These are phyloP conservation scores for Eremobia ochroleuca DNA, from an alignment of 2,888 invertebrate species.

Conservation along the genomic window DNA sequence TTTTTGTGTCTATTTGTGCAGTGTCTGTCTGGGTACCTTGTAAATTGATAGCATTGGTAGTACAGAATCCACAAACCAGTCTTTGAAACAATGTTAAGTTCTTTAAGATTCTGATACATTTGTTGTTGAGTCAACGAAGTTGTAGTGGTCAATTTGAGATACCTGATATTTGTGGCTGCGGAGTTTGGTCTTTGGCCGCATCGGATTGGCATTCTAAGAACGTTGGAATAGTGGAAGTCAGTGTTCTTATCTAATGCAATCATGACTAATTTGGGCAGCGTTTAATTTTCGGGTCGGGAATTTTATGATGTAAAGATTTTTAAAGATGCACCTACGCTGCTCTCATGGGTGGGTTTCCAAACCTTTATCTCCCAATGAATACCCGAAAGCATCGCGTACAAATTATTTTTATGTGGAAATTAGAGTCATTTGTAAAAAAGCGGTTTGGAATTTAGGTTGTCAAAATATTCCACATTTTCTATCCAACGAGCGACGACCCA, in stretches of 20 bases:
- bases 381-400: neutral
- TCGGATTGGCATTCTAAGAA: neutral
- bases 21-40: slow-evolving; percentile 72
- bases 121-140: slow-evolving; percentile 34
- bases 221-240: neutral
- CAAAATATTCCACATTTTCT: neutral
- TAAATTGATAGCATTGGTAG: slow-evolving; percentile 77
- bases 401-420: neutral
- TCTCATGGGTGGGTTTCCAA: neutral
- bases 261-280: neutral
- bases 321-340: neutral
- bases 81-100: slow-evolving; percentile 59
- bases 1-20: slow-evolving; percentile 75
- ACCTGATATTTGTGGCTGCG: slow-evolving; percentile 28
- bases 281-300: neutral
- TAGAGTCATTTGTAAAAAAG: slow-evolving; percentile 12
- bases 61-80: slow-evolving; percentile 46
- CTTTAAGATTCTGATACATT: slow-evolving; percentile 45
- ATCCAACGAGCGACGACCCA: neutral
- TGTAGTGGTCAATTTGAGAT: slow-evolving; percentile 30
- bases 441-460: neutral
- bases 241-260: neutral
- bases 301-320: neutral
- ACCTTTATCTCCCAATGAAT: neutral
- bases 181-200: neutral